phyloP scores from a whole-genome alignment of 92 coral and sea anemone species.

The Phenganax subtilis region DNA sequence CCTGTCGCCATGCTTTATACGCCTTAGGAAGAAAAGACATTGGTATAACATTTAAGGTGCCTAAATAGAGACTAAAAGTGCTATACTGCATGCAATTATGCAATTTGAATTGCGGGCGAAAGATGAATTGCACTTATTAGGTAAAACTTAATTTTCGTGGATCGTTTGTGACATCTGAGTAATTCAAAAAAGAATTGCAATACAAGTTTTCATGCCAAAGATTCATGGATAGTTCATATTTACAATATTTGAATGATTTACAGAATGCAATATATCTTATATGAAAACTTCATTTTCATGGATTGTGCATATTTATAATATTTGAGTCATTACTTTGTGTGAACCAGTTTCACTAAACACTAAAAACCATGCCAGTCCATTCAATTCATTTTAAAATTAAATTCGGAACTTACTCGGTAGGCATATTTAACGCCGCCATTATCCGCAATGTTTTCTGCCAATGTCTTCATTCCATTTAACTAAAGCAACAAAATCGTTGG shows the following conservation, averaged over 20 bases:
- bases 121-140: no score
- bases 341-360: background rate
- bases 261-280: no score
- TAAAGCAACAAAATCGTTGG: background rate
- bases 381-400: background rate
- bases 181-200: background rate
- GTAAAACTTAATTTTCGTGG: no score
- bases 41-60: background rate
- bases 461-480: conserved; percentile 10
- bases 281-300: no score
- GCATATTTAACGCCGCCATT: conserved; percentile 20
- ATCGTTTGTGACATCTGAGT: no score
- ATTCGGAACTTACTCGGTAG: conserved; percentile 1
- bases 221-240: background rate
- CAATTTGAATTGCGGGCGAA: no score
- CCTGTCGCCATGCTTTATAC: conserved; percentile 6
- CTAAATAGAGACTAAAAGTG: no score
- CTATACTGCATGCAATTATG: no score
- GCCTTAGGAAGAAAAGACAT: background rate
- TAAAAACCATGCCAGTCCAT: no score
- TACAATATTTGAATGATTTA: no score
- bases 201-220: background rate
- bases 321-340: background rate
- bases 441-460: conserved; percentile 20
- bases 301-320: no score